These are phyloP conservation scores for Pristionchus mayeri DNA, from an alignment of 2,888 invertebrate species.

Conservation along the genomic window DNA sequence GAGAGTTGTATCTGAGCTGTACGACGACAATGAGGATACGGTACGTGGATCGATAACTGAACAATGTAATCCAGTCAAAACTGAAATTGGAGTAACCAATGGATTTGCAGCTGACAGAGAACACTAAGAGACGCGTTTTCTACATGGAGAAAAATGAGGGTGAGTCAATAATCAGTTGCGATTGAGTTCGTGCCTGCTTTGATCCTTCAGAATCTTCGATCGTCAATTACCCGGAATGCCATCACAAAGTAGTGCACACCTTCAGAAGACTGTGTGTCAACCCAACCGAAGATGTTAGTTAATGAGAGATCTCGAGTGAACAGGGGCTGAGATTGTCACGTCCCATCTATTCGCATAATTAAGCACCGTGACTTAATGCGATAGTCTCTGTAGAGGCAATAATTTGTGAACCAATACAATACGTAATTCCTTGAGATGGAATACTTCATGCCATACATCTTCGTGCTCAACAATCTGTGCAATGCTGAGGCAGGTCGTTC, in stretches of 20 bases:
- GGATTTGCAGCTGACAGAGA: not conserved
- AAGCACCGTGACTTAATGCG: too few relatives aligned
- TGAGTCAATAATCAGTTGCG: not conserved
- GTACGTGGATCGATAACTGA: conserved; percentile 2
- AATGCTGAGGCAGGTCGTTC: not conserved
- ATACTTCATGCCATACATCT: conserved; percentile 77
- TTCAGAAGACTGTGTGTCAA: conserved; percentile 76
- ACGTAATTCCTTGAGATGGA: conserved; percentile 75
- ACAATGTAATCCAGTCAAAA: too few relatives aligned
- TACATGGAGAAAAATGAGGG: conserved; percentile 38
- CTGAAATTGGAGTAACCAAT: not conserved
- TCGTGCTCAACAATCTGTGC: conserved; percentile 78
- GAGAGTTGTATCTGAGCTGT: conserved; percentile 29
- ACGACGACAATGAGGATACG: conserved; percentile 10
- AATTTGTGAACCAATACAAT: not conserved
- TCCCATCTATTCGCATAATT: too few relatives aligned
- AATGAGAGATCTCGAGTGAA: too few relatives aligned
- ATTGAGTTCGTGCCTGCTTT: not conserved
- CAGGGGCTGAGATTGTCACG: too few relatives aligned
- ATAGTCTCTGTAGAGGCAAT: too few relatives aligned
- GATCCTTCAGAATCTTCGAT: conserved; percentile 10
- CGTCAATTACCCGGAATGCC: conserved; percentile 75
- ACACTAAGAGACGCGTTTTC: conserved; percentile 1
- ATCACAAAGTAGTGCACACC: conserved; percentile 74
- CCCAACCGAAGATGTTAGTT: conserved; percentile 6